These are phyloP conservation scores for Ellobium chinense DNA, from an alignment of 2,888 invertebrate species.

Conservation along the genomic window DNA sequence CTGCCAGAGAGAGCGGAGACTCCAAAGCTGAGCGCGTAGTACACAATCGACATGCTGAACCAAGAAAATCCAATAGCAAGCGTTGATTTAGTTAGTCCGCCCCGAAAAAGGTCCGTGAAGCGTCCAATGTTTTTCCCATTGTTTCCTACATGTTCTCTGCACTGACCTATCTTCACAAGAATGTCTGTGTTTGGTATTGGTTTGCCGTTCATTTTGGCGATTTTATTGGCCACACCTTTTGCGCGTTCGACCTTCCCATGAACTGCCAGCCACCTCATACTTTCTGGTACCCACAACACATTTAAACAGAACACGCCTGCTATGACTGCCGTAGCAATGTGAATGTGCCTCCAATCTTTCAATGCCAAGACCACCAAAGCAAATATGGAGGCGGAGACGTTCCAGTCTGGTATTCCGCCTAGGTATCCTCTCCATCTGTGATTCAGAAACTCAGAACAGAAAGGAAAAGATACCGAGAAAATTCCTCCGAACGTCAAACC, in stretches of 20 bases:
- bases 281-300: constrained; percentile 54
- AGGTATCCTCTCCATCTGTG: too few species aligned
- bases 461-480: too few species aligned
- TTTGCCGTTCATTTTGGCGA: constrained; percentile 57
- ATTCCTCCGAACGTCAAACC: too few species aligned
- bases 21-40: constrained; percentile 78
- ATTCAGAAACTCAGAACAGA: too few species aligned
- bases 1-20: constrained; percentile 78
- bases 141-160: background rate
- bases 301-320: background rate
- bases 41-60: constrained; percentile 79
- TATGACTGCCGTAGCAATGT: background rate
- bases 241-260: constrained; percentile 57
- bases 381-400: background rate
- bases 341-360: background rate
- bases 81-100: background rate
- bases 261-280: constrained; percentile 61
- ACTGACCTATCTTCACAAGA: background rate
- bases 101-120: background rate
- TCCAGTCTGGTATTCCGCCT: too few species aligned
- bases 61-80: constrained; percentile 66
- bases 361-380: background rate
- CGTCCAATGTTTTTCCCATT: background rate
- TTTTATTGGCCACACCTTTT: constrained; percentile 50
- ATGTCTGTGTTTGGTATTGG: constrained; percentile 49